phyloP scores from a whole-genome alignment of 2,113 vertebrate species.

The Willisornis vidua region DNA sequence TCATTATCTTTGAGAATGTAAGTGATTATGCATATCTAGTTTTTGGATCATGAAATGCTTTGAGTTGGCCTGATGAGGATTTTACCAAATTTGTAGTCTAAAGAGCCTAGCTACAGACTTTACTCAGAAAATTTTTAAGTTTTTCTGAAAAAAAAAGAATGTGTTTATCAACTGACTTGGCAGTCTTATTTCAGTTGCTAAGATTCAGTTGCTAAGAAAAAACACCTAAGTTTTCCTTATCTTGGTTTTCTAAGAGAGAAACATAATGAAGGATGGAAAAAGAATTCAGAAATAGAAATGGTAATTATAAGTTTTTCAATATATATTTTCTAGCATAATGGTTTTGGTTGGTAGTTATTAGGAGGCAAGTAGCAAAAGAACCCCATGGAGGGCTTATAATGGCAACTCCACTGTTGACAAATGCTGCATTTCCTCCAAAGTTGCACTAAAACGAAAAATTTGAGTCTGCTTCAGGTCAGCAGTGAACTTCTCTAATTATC shows the following conservation, averaged over 20 bases:
- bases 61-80: background rate
- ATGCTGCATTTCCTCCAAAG: background rate
- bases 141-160: background rate
- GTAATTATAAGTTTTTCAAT: background rate
- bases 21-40: rapidly evolving
- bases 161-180: background rate
- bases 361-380: background rate
- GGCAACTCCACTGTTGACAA: background rate
- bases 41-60: background rate
- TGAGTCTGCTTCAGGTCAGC: background rate
- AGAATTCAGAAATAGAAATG: background rate
- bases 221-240: background rate
- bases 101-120: background rate
- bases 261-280: background rate
- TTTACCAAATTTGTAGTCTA: background rate
- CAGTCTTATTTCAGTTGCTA: background rate
- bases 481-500: background rate
- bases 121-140: background rate
- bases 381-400: background rate
- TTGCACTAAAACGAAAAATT: background rate
- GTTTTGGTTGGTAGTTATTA: background rate
- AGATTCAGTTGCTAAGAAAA: background rate
- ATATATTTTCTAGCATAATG: background rate
- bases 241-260: background rate
- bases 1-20: background rate